A percentile compares a stretch with the other conserved stretches of the same genome.
Conservation (phyloP, 1,140 invertebrate species). For the Diorhabda carinulata region DNA sequence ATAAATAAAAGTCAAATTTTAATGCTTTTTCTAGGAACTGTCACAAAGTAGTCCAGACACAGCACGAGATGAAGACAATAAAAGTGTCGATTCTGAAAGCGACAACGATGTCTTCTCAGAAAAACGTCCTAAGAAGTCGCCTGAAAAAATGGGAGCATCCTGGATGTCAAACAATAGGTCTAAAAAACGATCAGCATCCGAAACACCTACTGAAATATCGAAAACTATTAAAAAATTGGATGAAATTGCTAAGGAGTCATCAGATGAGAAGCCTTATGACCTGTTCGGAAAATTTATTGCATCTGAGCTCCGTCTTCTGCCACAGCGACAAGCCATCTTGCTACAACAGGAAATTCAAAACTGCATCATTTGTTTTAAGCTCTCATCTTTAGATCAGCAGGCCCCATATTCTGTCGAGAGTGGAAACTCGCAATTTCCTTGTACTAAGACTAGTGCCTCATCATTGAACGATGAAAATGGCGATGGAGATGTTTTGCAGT, state of each 20-base stretch:
- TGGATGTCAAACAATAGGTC: neutral
- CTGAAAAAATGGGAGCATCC: neutral
- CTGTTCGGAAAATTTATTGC: conserved; percentile 28
- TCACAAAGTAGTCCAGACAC: neutral
- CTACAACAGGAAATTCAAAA: conserved; percentile 27
- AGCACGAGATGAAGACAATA: neutral
- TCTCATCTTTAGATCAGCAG: conserved; percentile 8
- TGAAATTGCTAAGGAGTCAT: neutral
- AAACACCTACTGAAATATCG: conserved; percentile 14
- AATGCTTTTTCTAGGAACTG: neutral
- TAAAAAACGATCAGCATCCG: conserved; percentile 10
- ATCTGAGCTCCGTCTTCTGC: conserved; percentile 20
- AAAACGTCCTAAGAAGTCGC: neutral
- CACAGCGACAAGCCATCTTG: conserved; percentile 25
- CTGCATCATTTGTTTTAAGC: conserved; percentile 17
- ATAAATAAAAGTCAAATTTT: too few relatives aligned
- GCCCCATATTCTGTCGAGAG: too few relatives aligned
- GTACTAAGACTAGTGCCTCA: too few relatives aligned
- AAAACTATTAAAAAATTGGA: conserved; percentile 8
- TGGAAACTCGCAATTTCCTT: too few relatives aligned
- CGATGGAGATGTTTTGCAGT: too few relatives aligned
- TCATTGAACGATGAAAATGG: too few relatives aligned
- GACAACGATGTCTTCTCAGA: neutral
- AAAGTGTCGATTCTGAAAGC: neutral
- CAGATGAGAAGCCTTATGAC: conserved; percentile 24